A percentile compares a stretch with the other conserved stretches of the same genome.
These are phyloP conservation scores for Lysandra coridon DNA, from an alignment of 2,888 invertebrate genomes.

Conservation along the genomic window DNA sequence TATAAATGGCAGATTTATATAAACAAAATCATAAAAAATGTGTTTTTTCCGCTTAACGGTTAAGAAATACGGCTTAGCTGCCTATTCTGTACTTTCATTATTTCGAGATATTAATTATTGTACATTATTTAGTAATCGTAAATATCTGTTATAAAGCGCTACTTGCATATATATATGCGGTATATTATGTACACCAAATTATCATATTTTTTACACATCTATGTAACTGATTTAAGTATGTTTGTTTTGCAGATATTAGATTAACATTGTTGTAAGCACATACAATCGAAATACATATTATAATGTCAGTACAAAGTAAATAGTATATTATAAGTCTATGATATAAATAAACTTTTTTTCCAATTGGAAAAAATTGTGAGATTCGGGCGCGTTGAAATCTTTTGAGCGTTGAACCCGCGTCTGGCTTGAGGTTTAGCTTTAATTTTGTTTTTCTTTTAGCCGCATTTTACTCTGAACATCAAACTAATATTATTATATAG, in stretches of 20 bases:
- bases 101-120: not conserved
- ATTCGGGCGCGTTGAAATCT: not conserved
- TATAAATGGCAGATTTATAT: no score
- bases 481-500: no score
- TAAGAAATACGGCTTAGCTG: not conserved
- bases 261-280: not conserved
- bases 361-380: not conserved
- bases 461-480: not conserved
- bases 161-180: not conserved
- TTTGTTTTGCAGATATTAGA: no score
- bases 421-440: no score
- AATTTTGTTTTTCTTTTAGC: not conserved
- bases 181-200: not conserved
- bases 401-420: not conserved
- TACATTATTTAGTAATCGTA: not conserved
- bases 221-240: no score
- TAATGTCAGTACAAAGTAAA: not conserved
- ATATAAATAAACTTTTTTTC: no score
- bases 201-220: not conserved
- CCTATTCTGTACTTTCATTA: not conserved
- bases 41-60: not conserved
- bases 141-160: not conserved
- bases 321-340: no score
- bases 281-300: not conserved
- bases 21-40: not conserved